Evolutionary conservation across 2,113 vertebrate species (phyloP), one percentile per base, ranked within the genome.

Genomic region (Cynocephalus volans): DNA sequence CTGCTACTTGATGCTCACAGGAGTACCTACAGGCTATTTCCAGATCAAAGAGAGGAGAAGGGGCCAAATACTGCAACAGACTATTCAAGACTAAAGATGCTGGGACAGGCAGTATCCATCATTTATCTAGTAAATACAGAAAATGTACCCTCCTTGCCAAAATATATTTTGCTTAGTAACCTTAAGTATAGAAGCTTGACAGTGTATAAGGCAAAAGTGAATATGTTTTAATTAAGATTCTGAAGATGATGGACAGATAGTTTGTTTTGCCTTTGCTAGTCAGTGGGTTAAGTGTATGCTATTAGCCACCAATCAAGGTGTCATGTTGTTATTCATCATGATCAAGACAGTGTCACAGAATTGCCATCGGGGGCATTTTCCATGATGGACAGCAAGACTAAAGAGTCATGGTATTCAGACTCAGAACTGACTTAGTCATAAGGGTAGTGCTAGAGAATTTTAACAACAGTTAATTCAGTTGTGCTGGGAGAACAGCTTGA

Each of bases 1-100:
- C 8, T 79, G 8, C 0, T 6, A 9, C 9, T 6, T 13, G 6
- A 41, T 19, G 24, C 41, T 15, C 19, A 7, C 1, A 26, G 33
- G 1, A 50, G 2, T n/a, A 5, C 23, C 70, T 87, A 10, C 10
- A 31, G 48, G 23, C 0, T 26, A 31, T 9, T 85, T 72, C 11
- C 26, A 85, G 9, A n/a, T 75, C 28, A 93, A 1, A 23, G 28
- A 58, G 24, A 67, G 15, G 3, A 50, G n/a, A 60, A 54, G 26
- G 4, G 10, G 12, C 3, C 31, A 6, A 24, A 19, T 7, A 41
- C 4, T 81, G 1, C 12, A 56, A 11, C 13, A 15, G 85, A 23
- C 6, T 21, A 15, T 33, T 48, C 17, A 54, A 72, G 41, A 73
- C 36, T 31, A 0, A 92, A 88, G 10, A 62, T 75, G 6, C 1